Base-by-base conservation (phyloP, 2,888 invertebrate genomes). In the Blastobasis adustella region DNA sequence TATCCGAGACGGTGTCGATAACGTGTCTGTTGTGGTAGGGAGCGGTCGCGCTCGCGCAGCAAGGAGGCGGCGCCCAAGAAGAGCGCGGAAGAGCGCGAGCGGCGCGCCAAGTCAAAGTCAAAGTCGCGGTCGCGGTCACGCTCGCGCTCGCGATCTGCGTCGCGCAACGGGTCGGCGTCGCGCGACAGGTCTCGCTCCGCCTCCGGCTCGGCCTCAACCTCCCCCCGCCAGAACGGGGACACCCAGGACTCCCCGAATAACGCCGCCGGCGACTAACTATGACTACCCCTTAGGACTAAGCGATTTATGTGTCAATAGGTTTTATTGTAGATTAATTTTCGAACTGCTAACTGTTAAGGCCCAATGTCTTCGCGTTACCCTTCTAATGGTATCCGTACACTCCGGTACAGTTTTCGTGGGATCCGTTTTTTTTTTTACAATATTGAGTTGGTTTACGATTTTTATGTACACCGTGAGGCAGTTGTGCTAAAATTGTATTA, bases 31-130 rank as follows among this genome's bases (percentile, higher is more conserved):
- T 49, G 46, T 49, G 10, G 37, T 74, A 93, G 93, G 79, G 92
- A 92, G 67, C 90, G 92, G 39, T 94, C 94, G 52, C 91, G 91
- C 47, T 93, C 93, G 40, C 89, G 87, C 63, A 93, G 93, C 75
- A 93, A 93, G 76, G 92, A 90, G 55, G 76, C 68, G 10, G 83
- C 86, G 2, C 83, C 85, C 10, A 84, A 84, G 60, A 82, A 83
- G 59, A 82, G 80, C 44, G 85, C 82, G 5, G 86, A 82, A 53
- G 79, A 77, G 53, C 80, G 79, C 52, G 2, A 23, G 23, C 23
- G 23, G 3, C 23, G 23, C 23, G 23, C 87, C 1, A 76, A 76
- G 0, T 84, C 86, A 1, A 71, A 76, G 5, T 79, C 78, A 5
- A 63, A 70, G 9, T 71, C 61, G 4, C 65, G 67, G 6, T 74